Percentiles rank a stretch among this genome's conserved stretches.
Conservation (phyloP, 1,140 invertebrate species). For the Sminthurinus signatus region DNA sequence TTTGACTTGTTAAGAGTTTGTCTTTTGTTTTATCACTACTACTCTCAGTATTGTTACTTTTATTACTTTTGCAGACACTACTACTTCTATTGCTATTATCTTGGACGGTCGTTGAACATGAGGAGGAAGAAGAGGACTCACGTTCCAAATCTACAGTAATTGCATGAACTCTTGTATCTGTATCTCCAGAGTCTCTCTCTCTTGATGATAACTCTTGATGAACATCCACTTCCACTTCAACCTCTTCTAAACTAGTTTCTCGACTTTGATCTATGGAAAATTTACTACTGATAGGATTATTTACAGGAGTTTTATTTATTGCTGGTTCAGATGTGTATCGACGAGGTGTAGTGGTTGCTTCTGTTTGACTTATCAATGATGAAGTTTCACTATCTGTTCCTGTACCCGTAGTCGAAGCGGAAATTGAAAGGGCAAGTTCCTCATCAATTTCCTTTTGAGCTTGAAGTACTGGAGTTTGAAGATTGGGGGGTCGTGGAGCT, state of each 20-base stretch:
- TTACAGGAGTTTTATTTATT: not conserved
- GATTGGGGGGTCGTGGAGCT: conserved; percentile 29
- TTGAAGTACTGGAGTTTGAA: conserved; percentile 16
- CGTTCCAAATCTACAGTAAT: no score
- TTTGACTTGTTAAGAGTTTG: no score
- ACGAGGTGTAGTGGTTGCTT: not conserved
- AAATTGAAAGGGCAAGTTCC: conserved; percentile 8
- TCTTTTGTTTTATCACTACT: no score
- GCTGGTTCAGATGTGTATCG: not conserved
- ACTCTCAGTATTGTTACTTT: no score
- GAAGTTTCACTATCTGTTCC: conserved; percentile 19
- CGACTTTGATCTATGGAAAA: not conserved
- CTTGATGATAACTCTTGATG: not conserved
- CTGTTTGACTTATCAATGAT: conserved; percentile 7
- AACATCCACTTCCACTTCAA: conserved; percentile 17
- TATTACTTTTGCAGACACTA: no score
- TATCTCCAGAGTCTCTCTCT: not conserved
- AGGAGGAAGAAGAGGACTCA: no score
- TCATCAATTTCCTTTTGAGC: conserved; percentile 34
- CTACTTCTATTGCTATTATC: no score
- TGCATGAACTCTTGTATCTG: no score
- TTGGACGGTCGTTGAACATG: no score
- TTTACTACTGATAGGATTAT: not conserved
- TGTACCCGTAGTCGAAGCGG: not conserved
- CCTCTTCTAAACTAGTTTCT: conserved; percentile 3